These are phyloP conservation scores for Zingel zingel DNA, from an alignment of 2,113 vertebrate species.

Conservation along the genomic window DNA sequence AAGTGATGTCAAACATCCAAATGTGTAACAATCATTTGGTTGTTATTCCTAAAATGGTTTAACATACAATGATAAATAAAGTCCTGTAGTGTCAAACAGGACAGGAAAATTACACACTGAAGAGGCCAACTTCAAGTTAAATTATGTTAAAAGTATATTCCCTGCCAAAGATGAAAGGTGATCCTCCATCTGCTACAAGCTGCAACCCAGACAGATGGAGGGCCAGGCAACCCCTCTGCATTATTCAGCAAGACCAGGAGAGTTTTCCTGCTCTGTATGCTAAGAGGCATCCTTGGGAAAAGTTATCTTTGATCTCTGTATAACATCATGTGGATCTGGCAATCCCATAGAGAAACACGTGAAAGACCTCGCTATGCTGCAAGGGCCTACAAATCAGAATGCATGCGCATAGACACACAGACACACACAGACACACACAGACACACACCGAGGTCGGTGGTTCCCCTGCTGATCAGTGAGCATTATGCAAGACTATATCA, in stretches of 20 bases:
- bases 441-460: conserved; percentile 18
- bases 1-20: conserved; percentile 14
- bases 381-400: conserved; percentile 25
- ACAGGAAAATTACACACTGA: conserved; percentile 45
- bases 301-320: conserved; percentile 66
- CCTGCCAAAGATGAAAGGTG: conserved; percentile 69
- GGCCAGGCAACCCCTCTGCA: conserved; percentile 68
- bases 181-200: conserved; percentile 60
- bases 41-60: conserved; percentile 23
- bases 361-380: conserved; percentile 34
- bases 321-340: conserved; percentile 51
- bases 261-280: conserved; percentile 59
- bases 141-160: conserved; percentile 30
- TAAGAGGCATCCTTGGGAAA: conserved; percentile 62
- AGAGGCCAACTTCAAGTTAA: conserved; percentile 34
- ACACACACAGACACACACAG: neutral
- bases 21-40: conserved; percentile 14
- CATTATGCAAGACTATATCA: conserved; percentile 35
- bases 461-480: conserved; percentile 49
- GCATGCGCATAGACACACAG: conserved; percentile 3
- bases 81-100: conserved; percentile 20
- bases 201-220: conserved; percentile 65
- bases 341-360: conserved; percentile 25
- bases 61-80: conserved; percentile 35
- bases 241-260: conserved; percentile 71